Base-by-base conservation (phyloP, 2,888 invertebrate genomes). In the Cheilosia pagana region DNA sequence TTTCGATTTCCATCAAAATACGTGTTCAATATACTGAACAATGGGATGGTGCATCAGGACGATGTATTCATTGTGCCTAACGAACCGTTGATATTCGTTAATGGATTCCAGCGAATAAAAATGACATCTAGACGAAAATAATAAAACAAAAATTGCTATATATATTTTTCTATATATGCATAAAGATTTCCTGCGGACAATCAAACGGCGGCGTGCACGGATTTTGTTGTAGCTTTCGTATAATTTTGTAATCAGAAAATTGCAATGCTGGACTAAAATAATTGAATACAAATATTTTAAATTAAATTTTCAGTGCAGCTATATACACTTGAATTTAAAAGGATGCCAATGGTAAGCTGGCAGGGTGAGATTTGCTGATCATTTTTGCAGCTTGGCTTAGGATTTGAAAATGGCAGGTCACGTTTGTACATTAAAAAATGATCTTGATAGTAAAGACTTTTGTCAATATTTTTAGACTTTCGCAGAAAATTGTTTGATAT, bases 21-120 rank as follows among this genome's bases (percentile, higher is more conserved):
- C 41, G 45, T 45, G 23, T 67, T 62, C 57, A 16, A 63, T 65
- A 63, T 65, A 63, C 16, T 50, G 81, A 75, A 71, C 81, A 85
- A 76, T 71, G 43, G 55, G 28, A 19, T 3, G 28, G n/a, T 3
- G 57, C 16, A 10, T 57, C 21, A 48, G 14, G 57, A 31, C 65
- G 76, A 68, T 72, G 76, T 68, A 81, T 86, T 86, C 86, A 86
- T 67, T 75, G 86, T 39, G 72, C 57, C 77, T 81, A 86, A 86
- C 86, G 86, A 86, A 81, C 81, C 86, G 57, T 14, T 59, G 72
- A 72, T 81, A 72, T 81, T 77, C 62, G 76, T 76, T 86, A 86
- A 86, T 86, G 81, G 81, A 81, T 72, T 81, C 53, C 19, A 71
- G 63, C 31, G 52, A 65, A 68, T 48, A 85, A 65, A 85, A 85